Evolutionary conservation across 1,140 invertebrate genomes (phyloP).

Genomic region (Trissolcus basalis): DNA sequence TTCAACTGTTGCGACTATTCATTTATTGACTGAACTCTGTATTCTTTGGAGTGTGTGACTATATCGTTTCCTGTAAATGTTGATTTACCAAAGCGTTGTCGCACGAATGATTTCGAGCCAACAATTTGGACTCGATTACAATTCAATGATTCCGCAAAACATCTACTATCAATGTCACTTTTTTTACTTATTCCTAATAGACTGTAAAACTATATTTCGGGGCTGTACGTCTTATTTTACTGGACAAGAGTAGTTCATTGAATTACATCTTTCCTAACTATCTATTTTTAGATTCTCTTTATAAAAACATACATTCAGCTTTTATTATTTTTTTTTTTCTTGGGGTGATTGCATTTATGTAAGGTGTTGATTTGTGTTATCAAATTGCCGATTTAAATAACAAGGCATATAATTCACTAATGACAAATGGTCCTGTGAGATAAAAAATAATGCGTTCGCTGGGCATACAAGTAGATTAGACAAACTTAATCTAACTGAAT

Average conservation of each 20-base stretch:
- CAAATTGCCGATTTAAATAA: not conserved
- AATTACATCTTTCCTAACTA: no score
- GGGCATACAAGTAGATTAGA: slow-evolving; percentile 42
- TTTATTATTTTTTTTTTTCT: slow-evolving; percentile 14
- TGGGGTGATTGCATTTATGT: slow-evolving; percentile 49
- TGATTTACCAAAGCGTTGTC: slow-evolving; percentile 25
- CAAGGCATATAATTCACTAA: slow-evolving; percentile 1
- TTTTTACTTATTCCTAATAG: slow-evolving; percentile 1
- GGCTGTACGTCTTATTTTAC: no score
- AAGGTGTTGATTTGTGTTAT: slow-evolving; percentile 37
- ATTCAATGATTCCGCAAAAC: slow-evolving; percentile 7
- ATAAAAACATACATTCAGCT: not conserved
- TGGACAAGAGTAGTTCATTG: no score
- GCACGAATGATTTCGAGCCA: slow-evolving; percentile 16
- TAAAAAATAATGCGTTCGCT: slow-evolving; percentile 25
- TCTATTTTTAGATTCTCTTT: no score
- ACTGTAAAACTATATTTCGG: no score
- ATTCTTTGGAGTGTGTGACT: slow-evolving; percentile 19
- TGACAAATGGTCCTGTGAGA: slow-evolving; percentile 6
- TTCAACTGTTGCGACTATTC: slow-evolving; percentile 40
- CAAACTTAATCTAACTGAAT: slow-evolving; percentile 33
- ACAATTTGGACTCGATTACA: slow-evolving; percentile 1
- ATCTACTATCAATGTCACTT: slow-evolving; percentile 5
- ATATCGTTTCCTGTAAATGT: slow-evolving; percentile 21
- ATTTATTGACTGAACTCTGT: slow-evolving; percentile 31